Evolutionary conservation across 92 coral and sea anemone genomes (phyloP).

Genomic region (Parazoanthus swiftii): DNA sequence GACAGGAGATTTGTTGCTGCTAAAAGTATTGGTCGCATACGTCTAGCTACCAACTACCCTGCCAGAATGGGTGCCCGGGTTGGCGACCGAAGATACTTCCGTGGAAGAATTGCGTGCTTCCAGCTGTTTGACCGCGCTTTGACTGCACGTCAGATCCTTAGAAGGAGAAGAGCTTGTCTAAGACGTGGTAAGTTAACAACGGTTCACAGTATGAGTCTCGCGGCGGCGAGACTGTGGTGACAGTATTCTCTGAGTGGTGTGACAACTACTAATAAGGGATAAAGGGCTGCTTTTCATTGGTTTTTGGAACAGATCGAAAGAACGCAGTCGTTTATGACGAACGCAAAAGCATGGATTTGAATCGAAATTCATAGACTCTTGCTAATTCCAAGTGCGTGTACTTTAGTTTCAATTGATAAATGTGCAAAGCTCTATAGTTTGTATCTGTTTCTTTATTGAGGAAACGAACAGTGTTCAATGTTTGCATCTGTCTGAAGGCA

Average conservation of each 20-base stretch:
- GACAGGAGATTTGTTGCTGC: conserved; percentile 5
- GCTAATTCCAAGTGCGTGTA: too few species aligned
- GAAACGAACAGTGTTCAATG: too few species aligned
- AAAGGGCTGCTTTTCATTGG: too few species aligned
- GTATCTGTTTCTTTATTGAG: too few species aligned
- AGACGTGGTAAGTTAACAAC: conserved; percentile 1
- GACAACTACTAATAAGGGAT: not conserved
- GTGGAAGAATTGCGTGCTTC: conserved; percentile 25
- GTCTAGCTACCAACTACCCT: conserved; percentile 27
- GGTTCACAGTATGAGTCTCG: not conserved
- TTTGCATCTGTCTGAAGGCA: too few species aligned
- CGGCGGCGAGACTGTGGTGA: not conserved
- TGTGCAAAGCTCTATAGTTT: too few species aligned
- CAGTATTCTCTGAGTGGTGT: not conserved
- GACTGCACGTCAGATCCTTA: conserved; percentile 20
- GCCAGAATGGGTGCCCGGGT: conserved; percentile 19
- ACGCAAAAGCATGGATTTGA: too few species aligned
- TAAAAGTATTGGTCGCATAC: conserved; percentile 15
- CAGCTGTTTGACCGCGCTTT: conserved; percentile 12
- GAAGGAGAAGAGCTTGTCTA: not conserved
- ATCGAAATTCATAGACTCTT: too few species aligned
- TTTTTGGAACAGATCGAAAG: too few species aligned
- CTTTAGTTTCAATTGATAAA: too few species aligned
- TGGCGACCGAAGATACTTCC: conserved; percentile 25
- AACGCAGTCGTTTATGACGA: too few species aligned